Percentiles rank a stretch among this genome's conserved stretches.
Evolutionary conservation across 2,888 invertebrate species (phyloP).

Genomic region (Zaprionus obscuricornis): DNA sequence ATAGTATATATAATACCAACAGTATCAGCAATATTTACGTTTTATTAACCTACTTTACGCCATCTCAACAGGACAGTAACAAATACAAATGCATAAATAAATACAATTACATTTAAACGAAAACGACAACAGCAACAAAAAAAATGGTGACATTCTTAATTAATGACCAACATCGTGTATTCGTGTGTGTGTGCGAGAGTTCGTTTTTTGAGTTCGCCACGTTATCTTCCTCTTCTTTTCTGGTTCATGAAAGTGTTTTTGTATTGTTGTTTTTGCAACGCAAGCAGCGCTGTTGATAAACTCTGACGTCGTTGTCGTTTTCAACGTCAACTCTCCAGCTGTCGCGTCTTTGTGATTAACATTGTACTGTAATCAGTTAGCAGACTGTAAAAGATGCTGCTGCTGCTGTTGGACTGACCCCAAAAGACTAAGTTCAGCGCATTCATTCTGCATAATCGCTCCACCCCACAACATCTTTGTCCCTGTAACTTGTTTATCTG

Average conservation of each 20-base stretch:
- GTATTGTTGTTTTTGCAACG: constrained; percentile 33
- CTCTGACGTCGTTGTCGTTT: constrained; percentile 31
- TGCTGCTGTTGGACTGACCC: constrained; percentile 36
- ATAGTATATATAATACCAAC: constrained; percentile 1
- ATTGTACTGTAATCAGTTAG: constrained; percentile 53
- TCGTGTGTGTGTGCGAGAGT: not conserved
- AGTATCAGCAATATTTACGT: constrained; percentile 26
- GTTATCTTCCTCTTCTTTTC: not conserved
- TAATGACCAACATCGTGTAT: constrained; percentile 16
- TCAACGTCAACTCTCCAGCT: constrained; percentile 10
- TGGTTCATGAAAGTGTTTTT: constrained; percentile 15
- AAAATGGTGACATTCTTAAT: constrained; percentile 37
- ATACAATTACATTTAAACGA: constrained; percentile 11
- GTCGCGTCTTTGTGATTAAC: constrained; percentile 21
- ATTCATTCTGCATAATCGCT: constrained; percentile 26
- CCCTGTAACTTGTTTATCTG: constrained; percentile 14
- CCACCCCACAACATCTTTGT: not conserved
- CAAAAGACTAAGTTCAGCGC: constrained; percentile 35
- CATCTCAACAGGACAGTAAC: constrained; percentile 27
- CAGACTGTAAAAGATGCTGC: constrained; percentile 29
- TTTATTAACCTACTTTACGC: constrained; percentile 24
- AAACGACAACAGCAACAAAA: constrained; percentile 5
- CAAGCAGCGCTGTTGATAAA: constrained; percentile 49
- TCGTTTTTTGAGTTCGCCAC: not conserved
- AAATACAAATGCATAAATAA: constrained; percentile 16